Conservation (phyloP, 2,113 vertebrate genomes). For the Reinhardtius hippoglossoides region DNA sequence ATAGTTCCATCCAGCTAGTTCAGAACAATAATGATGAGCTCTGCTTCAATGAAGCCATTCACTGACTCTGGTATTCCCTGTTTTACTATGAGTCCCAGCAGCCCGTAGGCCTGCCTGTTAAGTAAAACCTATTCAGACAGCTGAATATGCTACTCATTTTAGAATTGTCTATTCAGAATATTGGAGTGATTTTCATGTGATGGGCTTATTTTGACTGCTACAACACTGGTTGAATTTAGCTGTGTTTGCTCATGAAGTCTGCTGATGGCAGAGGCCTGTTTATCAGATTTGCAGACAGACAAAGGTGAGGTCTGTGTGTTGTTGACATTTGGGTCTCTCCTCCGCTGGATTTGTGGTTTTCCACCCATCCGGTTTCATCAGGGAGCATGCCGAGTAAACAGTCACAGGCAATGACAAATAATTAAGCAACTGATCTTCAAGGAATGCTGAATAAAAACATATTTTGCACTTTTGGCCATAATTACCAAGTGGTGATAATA, state of each 20-base stretch:
- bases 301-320: conserved; percentile 1
- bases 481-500: not conserved
- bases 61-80: conserved; percentile 27
- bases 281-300: not conserved
- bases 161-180: not conserved
- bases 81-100: conserved; percentile 19
- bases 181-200: conserved; percentile 4
- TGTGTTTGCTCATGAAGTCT: conserved; percentile 9
- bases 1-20: conserved; percentile 6
- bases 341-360: not conserved
- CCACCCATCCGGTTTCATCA: not conserved
- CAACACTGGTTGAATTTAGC: not conserved
- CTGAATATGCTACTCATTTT: not conserved
- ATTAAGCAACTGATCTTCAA: not conserved
- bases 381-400: conserved; percentile 1
- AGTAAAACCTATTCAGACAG: conserved; percentile 20
- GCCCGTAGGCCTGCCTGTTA: conserved; percentile 2
- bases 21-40: conserved; percentile 22
- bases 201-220: not conserved
- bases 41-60: conserved; percentile 28
- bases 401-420: not conserved
- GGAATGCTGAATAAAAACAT: not conserved
- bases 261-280: conserved; percentile 7
- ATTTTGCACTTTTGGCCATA: not conserved
- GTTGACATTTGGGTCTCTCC: not conserved